phyloP scores from a whole-genome alignment of 2,797 vertebrate genomes.

The Chelonia mydas region DNA sequence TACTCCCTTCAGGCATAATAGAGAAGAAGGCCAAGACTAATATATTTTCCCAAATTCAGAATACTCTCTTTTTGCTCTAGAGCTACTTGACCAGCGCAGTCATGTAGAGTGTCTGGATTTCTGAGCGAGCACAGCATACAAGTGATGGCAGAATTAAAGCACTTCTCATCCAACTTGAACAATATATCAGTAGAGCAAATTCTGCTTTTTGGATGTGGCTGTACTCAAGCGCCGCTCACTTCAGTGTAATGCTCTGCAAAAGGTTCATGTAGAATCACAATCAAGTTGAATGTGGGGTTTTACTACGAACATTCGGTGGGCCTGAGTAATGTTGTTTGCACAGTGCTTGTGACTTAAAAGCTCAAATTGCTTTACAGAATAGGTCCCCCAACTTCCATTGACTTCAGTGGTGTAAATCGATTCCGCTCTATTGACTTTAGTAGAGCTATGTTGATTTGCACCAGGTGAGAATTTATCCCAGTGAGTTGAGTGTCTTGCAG shows the following conservation, averaged over 20 bases:
- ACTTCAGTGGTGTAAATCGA: neutral
- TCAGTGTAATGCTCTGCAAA: neutral
- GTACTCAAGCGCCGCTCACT: neutral
- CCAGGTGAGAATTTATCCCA: neutral
- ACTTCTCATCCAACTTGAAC: neutral
- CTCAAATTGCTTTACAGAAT: neutral
- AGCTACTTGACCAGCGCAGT: neutral
- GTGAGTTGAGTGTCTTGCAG: neutral
- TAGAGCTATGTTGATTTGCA: neutral
- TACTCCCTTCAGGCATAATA: neutral
- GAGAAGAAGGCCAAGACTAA: neutral
- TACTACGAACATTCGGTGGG: neutral
- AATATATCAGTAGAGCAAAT: neutral
- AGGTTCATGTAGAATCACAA: neutral
- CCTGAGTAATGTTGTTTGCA: neutral
- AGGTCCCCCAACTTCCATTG: neutral
- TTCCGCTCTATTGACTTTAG: neutral
- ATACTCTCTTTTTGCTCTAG: neutral
- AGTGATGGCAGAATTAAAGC: neutral
- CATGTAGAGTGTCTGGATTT: neutral
- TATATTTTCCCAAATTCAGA: neutral
- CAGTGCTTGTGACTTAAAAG: neutral
- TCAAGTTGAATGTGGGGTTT: neutral
- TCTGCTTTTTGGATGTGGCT: neutral
- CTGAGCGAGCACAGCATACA: neutral